These are phyloP conservation scores for Melangyna quadrimaculata DNA, from an alignment of 2,888 invertebrate species.

Conservation along the genomic window DNA sequence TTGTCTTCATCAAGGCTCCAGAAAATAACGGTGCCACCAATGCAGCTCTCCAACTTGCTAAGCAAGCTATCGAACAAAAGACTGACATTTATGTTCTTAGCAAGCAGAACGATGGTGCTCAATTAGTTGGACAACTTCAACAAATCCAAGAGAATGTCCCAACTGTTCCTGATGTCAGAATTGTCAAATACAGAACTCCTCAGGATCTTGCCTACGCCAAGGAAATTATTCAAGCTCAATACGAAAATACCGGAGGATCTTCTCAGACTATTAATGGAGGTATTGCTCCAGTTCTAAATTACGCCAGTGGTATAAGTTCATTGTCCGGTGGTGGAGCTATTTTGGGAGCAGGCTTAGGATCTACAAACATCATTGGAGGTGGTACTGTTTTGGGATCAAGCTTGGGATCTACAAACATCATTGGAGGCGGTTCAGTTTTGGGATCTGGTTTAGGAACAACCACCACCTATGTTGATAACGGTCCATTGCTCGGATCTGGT, in stretches of 20 bases:
- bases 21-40: slow-evolving; percentile 76
- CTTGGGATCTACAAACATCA: not conserved
- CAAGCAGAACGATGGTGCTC: slow-evolving; percentile 75
- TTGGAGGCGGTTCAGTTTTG: not conserved
- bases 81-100: slow-evolving; percentile 77
- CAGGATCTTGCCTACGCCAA: slow-evolving; percentile 77
- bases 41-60: slow-evolving; percentile 76
- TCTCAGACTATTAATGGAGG: slow-evolving; percentile 75
- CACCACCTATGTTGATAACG: not conserved
- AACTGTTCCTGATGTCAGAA: slow-evolving; percentile 77
- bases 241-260: slow-evolving; percentile 75
- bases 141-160: slow-evolving; percentile 74
- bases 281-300: slow-evolving; percentile 77
- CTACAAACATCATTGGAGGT: not conserved
- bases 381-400: not conserved
- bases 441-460: not conserved
- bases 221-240: slow-evolving; percentile 76
- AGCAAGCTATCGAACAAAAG: slow-evolving; percentile 76
- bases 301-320: slow-evolving; percentile 74
- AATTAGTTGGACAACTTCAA: slow-evolving; percentile 75
- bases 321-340: not conserved
- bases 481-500: not conserved
- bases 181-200: slow-evolving; percentile 78
- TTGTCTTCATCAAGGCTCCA: slow-evolving; percentile 76
- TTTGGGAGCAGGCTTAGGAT: not conserved